Base-by-base conservation (phyloP, 2,113 vertebrate genomes). In the Bos javanicus region DNA sequence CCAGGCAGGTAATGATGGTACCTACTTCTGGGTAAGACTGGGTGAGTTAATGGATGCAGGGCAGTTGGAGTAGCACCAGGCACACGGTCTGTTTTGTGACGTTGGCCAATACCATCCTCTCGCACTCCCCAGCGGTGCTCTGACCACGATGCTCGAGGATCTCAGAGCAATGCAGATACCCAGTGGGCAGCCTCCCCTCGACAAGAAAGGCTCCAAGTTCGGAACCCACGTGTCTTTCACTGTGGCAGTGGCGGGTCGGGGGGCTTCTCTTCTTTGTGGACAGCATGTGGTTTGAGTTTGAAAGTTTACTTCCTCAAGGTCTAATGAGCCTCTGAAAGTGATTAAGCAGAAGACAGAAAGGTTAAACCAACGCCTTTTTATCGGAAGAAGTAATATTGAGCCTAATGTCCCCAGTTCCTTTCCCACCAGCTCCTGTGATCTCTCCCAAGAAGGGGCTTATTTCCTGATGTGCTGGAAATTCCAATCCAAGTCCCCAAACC, bases 261-360 rank as follows among this genome's bases (percentile, higher is more conserved):
- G 43, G 88, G 33, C 54, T 96, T 91, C 89, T 97, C 59, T 93
- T 95, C 97, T 97, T 96, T 95, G 90, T 97, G 59, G 81, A 92
- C 43, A n/a, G 94, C 98, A 98, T 98, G 98, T 98, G 98, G 98
- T 99, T 98, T 98, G 98, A 98, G 80, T 99, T 98, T 98, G 97
- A 98, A 98, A 91, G 91, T 97, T 98, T 96, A 98, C 98, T 99
- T 99, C 98, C 98, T 98, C 67, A 33, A 84, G 43, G 94, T 71
- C 96, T 98, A 98, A 98, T 92, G 97, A 98, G 87, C 91, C 86
- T 97, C 98, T 98, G 98, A 98, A 98, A 98, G 89, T 97, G 97
- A 98, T 98, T 98, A 98, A 98, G 95, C 86, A 97, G 96, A 98
- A 98, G 78, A 98, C 98, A 98, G 95, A 94, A 84, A 92, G 94